A percentile compares a stretch with the other conserved stretches of the same genome.
Evolutionary conservation across 2,113 vertebrate genomes (phyloP).

Genomic region (Hepsetus odoe): DNA sequence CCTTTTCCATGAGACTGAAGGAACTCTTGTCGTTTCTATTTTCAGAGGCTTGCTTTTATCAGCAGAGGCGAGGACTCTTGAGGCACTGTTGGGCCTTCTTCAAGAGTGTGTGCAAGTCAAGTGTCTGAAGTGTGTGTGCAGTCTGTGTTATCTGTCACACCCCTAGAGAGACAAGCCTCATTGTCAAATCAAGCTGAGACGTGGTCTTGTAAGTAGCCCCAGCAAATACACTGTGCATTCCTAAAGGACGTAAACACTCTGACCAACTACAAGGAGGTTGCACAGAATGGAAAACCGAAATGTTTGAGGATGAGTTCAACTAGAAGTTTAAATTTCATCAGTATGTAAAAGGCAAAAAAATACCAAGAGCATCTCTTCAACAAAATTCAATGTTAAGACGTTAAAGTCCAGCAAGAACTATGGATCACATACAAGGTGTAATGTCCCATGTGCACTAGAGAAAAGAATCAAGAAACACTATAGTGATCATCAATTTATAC

Average conservation of each 20-base stretch:
- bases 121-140: conserved; percentile 36
- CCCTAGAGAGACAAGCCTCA: conserved; percentile 9
- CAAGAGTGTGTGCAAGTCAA: conserved; percentile 28
- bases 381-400: neutral
- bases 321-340: neutral
- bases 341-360: conserved; percentile 12
- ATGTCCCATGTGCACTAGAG: no score
- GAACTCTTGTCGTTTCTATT: conserved; percentile 33
- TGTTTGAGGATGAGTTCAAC: neutral
- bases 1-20: conserved; percentile 5
- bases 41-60: conserved; percentile 36
- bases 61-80: conserved; percentile 11
- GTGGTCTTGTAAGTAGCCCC: neutral
- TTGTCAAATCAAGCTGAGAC: conserved; percentile 28
- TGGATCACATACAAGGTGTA: neutral
- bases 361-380: neutral
- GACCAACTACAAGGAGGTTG: conserved; percentile 10
- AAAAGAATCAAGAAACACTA: no score
- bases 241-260: conserved; percentile 26
- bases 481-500: no score
- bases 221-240: conserved; percentile 11
- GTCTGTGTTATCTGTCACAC: conserved; percentile 41
- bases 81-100: conserved; percentile 16
- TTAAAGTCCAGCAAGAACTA: neutral
- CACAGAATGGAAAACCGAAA: neutral